phyloP scores from a whole-genome alignment of 2,113 vertebrate genomes.

The Albula goreensis region DNA sequence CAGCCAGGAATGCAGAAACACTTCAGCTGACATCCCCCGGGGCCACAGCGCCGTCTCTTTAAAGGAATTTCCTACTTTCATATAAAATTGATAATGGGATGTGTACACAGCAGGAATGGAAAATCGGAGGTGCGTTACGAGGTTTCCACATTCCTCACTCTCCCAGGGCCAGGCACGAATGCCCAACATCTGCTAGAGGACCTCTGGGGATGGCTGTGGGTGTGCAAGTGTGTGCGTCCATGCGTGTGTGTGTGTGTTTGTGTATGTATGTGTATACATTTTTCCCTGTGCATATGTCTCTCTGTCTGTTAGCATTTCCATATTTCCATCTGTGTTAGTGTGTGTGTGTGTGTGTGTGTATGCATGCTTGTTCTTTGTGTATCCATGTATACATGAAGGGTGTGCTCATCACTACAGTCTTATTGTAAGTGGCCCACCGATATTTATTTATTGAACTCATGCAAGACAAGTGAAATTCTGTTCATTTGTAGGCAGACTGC shows the following conservation, averaged over 20 bases:
- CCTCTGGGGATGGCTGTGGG: slow-evolving; percentile 32
- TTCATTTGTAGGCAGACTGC: background rate
- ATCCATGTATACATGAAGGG: background rate
- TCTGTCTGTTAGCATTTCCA: background rate
- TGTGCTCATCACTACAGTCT: background rate
- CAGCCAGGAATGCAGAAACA: slow-evolving; percentile 30
- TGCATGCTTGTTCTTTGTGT: background rate
- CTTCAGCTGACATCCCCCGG: slow-evolving; percentile 32
- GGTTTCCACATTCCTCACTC: slow-evolving; percentile 55
- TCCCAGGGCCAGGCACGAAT: slow-evolving; percentile 38
- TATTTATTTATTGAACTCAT: slow-evolving; percentile 15
- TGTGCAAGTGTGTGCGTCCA: background rate
- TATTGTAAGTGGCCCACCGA: background rate
- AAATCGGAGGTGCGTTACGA: slow-evolving; percentile 73
- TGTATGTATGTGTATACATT: background rate
- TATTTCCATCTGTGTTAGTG: background rate
- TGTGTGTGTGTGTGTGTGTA: background rate
- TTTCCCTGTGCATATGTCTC: too few relatives aligned
- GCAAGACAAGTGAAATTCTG: background rate
- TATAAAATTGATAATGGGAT: slow-evolving; percentile 79
- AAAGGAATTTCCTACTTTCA: slow-evolving; percentile 70
- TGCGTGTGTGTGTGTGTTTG: slow-evolving; percentile 10
- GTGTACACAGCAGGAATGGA: slow-evolving; percentile 73
- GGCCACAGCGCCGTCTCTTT: slow-evolving; percentile 42
- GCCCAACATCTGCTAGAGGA: slow-evolving; percentile 50